Conservation (phyloP, 2,797 vertebrate genomes). For the Dendrocincla fuliginosa region DNA sequence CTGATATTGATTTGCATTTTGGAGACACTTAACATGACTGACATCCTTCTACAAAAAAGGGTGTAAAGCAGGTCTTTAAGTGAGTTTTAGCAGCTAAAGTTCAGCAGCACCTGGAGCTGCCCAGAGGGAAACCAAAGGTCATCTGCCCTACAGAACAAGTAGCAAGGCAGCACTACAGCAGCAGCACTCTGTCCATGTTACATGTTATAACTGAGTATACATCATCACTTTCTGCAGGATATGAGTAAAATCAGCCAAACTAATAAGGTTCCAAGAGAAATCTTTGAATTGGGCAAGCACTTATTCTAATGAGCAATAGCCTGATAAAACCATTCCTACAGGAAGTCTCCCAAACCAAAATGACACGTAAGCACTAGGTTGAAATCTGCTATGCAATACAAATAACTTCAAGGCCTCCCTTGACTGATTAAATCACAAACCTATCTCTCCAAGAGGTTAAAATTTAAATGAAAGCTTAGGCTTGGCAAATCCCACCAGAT, state of each 20-base stretch:
- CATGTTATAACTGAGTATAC: not conserved
- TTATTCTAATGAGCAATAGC: not conserved
- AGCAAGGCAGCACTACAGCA: not conserved
- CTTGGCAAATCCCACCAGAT: slow-evolving; percentile 64
- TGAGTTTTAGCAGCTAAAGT: not conserved
- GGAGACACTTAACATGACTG: not conserved
- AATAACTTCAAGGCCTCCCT: not conserved
- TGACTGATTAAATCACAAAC: slow-evolving; percentile 34
- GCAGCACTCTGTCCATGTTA: not conserved
- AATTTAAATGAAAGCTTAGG: slow-evolving; percentile 57
- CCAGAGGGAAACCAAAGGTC: not conserved
- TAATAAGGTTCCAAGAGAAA: not conserved
- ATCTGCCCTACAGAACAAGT: not conserved
- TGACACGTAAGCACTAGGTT: not conserved
- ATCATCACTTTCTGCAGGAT: not conserved
- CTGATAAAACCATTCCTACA: not conserved
- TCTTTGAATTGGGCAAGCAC: not conserved
- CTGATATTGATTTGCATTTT: not conserved
- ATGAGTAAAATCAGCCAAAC: not conserved
- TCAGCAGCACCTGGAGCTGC: not conserved
- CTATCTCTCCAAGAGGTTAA: slow-evolving; percentile 43
- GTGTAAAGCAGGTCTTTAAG: not conserved
- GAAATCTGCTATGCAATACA: not conserved
- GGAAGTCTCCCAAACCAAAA: not conserved
- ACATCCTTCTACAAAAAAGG: not conserved